Conservation (phyloP, 2,113 vertebrate species). For the Clarias macrocephalus region DNA sequence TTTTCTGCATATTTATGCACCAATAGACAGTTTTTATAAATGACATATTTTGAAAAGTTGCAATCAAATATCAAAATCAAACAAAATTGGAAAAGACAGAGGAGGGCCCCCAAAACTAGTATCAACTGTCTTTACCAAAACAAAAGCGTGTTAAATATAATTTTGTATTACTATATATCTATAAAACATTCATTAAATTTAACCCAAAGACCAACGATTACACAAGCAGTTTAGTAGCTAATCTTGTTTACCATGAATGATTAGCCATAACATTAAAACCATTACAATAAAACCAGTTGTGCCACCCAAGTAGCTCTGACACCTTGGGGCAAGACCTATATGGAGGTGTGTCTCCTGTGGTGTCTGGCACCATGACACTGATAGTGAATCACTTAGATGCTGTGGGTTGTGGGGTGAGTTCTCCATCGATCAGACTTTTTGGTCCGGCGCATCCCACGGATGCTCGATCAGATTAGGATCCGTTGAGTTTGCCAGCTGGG, state of each 20-base stretch:
- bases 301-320: no score
- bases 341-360: no score
- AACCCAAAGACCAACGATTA: background rate
- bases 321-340: no score
- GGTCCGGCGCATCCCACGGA: no score
- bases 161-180: background rate
- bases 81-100: background rate
- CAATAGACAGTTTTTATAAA: background rate
- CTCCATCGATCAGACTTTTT: no score
- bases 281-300: no score
- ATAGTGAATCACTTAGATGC: no score
- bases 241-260: background rate
- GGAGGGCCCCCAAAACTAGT: background rate
- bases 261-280: no score
- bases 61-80: background rate
- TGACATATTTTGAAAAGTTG: background rate
- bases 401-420: no score
- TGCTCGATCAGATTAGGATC: no score
- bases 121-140: background rate
- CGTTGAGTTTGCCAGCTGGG: no score
- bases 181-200: background rate
- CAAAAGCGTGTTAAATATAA: background rate
- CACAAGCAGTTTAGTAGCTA: background rate
- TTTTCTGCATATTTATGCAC: background rate
- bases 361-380: no score